Conservation (phyloP, 2,888 invertebrate species). For the Camptogramma bilineatum region DNA sequence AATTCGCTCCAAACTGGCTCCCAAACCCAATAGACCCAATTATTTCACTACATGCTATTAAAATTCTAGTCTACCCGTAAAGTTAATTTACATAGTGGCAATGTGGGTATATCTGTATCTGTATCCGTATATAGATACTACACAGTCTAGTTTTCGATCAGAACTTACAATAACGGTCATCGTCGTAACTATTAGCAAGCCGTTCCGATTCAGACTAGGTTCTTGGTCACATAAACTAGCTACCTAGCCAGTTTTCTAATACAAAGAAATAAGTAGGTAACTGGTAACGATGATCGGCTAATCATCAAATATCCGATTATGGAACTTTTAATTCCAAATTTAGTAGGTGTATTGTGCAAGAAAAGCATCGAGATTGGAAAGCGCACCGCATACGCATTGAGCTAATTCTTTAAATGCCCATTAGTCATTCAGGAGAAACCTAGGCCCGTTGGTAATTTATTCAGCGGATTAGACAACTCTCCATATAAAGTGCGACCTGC, state of each 20-base stretch:
- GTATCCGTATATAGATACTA: conserved; percentile 10
- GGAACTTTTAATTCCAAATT: conserved; percentile 16
- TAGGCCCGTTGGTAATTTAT: conserved; percentile 75
- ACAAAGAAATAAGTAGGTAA: neutral
- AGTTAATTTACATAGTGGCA: conserved; percentile 16
- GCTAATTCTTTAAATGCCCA: conserved; percentile 73
- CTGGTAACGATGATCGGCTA: too few relatives aligned
- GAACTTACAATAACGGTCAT: neutral
- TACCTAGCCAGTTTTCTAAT: neutral
- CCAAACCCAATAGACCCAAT: too few relatives aligned
- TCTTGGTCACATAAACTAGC: neutral
- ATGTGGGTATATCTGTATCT: neutral
- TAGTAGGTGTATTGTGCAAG: conserved; percentile 34
- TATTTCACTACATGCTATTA: conserved; percentile 24
- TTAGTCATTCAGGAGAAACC: conserved; percentile 80
- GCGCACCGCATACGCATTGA: conserved; percentile 59
- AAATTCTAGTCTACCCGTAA: conserved; percentile 20
- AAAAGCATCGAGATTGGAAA: conserved; percentile 61
- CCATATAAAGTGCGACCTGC: conserved; percentile 78
- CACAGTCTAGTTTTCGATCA: conserved; percentile 3
- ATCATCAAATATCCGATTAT: too few relatives aligned
- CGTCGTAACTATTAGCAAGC: neutral
- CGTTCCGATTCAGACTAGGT: neutral
- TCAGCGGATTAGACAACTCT: conserved; percentile 76
- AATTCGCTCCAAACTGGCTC: conserved; percentile 12